A percentile compares a stretch with the other conserved stretches of the same genome.
phyloP scores from a whole-genome alignment of 2,113 vertebrate genomes.

The Azemiops feae region DNA sequence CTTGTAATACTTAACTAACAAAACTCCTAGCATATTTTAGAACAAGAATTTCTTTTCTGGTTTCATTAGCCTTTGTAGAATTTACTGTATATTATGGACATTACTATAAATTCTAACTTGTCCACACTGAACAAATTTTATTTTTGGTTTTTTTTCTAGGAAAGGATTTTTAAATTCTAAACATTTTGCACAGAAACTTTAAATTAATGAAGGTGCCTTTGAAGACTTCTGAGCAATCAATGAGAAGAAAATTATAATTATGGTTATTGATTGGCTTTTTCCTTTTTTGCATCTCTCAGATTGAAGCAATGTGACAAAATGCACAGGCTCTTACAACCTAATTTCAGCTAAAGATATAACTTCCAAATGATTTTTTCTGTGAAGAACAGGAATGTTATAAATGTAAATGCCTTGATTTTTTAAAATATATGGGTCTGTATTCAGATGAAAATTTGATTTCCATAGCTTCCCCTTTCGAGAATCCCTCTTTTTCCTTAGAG shows the following conservation, averaged over 20 bases:
- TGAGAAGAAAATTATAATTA: conserved; percentile 65
- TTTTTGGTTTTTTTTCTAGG: conserved; percentile 22
- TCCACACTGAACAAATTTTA: background rate
- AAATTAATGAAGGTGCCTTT: conserved; percentile 59
- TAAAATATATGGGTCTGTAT: conserved; percentile 48
- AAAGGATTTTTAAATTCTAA: conserved; percentile 45
- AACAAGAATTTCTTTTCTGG: background rate
- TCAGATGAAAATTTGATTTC: conserved; percentile 68
- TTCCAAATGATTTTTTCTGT: conserved; percentile 53
- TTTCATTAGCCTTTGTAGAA: background rate
- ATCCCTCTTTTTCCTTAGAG: conserved; percentile 29
- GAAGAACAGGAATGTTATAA: conserved; percentile 42
- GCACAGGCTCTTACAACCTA: conserved; percentile 48
- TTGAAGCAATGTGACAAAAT: conserved; percentile 55
- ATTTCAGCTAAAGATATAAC: conserved; percentile 60
- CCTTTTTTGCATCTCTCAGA: conserved; percentile 46
- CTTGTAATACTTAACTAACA: background rate
- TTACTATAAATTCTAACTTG: background rate
- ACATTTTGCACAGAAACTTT: conserved; percentile 54
- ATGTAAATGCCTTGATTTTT: conserved; percentile 59
- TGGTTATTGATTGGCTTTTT: conserved; percentile 60
- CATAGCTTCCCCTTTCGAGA: conserved; percentile 47
- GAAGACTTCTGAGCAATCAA: conserved; percentile 55
- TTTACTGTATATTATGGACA: background rate
- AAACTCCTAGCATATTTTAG: background rate